phyloP scores from a whole-genome alignment of 2,113 vertebrate genomes.

The Antigone vipio region DNA sequence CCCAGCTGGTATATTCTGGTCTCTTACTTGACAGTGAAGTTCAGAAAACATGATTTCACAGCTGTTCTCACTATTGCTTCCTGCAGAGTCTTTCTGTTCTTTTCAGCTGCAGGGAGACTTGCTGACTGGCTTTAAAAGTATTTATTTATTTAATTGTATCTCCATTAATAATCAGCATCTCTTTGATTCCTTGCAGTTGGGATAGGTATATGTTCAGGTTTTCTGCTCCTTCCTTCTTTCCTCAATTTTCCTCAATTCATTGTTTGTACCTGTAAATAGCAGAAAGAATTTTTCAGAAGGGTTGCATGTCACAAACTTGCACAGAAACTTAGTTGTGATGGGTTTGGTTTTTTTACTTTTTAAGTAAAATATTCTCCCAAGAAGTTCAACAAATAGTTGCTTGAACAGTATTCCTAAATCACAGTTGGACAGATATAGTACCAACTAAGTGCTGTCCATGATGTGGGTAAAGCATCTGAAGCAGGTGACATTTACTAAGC shows the following conservation, averaged over 20 bases:
- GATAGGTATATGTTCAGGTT: background rate
- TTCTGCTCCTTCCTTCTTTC: background rate
- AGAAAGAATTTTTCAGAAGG: background rate
- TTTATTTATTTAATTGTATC: background rate
- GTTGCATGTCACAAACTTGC: background rate
- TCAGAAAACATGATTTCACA: background rate
- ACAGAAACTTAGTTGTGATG: background rate
- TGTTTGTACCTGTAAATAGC: background rate
- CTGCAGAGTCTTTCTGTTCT: background rate
- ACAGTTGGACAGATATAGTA: accelerated
- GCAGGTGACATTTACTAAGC: background rate
- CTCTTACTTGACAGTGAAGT: background rate
- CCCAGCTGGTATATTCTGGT: background rate
- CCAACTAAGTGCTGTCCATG: background rate
- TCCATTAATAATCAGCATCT: background rate
- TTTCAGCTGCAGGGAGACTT: background rate
- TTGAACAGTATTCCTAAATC: background rate
- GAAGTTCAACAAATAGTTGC: background rate
- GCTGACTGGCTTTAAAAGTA: background rate
- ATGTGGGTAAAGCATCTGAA: background rate
- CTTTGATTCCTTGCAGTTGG: background rate
- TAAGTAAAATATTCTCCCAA: background rate
- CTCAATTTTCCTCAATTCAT: background rate
- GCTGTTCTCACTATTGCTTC: background rate
- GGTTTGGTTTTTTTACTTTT: background rate